Evolutionary conservation across 2,888 invertebrate species (phyloP), one percentile per base, ranked within the genome.

Genomic region (Ormyrus pomaceus): DNA sequence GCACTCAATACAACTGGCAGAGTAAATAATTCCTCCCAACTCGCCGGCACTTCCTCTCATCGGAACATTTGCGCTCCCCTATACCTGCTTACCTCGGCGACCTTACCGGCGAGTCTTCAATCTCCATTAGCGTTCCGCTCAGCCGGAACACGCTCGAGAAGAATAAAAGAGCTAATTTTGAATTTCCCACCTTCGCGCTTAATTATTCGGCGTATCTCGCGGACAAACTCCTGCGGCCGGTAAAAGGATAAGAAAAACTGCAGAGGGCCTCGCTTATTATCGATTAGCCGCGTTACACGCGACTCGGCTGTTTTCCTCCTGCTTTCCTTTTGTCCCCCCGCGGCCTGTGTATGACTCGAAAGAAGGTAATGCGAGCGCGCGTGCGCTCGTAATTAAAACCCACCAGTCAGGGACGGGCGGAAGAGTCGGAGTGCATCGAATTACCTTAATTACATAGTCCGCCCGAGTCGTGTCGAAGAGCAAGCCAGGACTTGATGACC

Each of bases 351-450:
- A 9, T 58, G 48, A 9, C 50, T 34, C 4, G 10, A 3, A 55
- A 61, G 10, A 34, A 46, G 62, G 69, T 8, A 69, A 13, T 46
- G 48, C 64, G 64, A 11, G 7, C 13, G 19, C 70, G 34, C 50
- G 62, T 62, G 55, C 69, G 53, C 55, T 69, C 74, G 58, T 79
- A 74, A 79, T 79, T 79, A 79, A 74, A 79, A 74, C 73, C 68
- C 53, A 19, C 19, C 0, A 58, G 69, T 13, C n/a, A 46, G 65
- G 45, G 59, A 11, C 56, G 11, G 1, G 59, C 45, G 9, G 9
- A n/a, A 13, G 62, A 45, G 65, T 19, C 19, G 59, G 56, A 58
- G 34, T 70, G 70, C 70, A 70, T 66, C n/a, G 65, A 74, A 74
- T 74, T 59, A 74, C 66, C 58, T 50, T 74, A 74, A 74, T 74